These are phyloP conservation scores for Pampus argenteus DNA, from an alignment of 2,797 vertebrate genomes.

Conservation along the genomic window DNA sequence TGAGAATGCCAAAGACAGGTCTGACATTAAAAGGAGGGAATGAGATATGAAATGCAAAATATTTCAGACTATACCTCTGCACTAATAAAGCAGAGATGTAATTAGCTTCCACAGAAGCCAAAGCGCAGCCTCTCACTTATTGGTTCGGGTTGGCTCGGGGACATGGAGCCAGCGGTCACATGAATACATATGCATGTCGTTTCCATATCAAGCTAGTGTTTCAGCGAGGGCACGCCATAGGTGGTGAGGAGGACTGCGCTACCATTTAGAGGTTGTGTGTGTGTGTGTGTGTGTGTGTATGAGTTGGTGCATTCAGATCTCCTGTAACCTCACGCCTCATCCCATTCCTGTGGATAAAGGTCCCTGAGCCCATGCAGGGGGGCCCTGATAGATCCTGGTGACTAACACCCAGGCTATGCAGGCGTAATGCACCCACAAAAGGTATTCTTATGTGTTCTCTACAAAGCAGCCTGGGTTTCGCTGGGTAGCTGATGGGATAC, in stretches of 20 bases:
- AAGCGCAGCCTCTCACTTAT: constrained; percentile 76
- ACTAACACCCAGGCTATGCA: constrained; percentile 57
- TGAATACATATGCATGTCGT: constrained; percentile 81
- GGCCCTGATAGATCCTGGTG: constrained; percentile 67
- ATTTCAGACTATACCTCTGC: constrained; percentile 65
- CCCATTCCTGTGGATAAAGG: constrained; percentile 59
- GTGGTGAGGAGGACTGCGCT: constrained; percentile 63
- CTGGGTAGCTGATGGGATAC: constrained; percentile 35
- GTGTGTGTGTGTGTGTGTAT: constrained; percentile 34
- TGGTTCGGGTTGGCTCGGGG: constrained; percentile 73
- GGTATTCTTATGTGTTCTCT: constrained; percentile 23
- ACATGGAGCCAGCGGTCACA: constrained; percentile 67
- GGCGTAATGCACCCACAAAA: constrained; percentile 30
- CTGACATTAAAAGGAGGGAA: constrained; percentile 80
- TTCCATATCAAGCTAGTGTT: constrained; percentile 79
- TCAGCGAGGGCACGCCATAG: constrained; percentile 73
- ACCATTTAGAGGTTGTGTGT: constrained; percentile 62
- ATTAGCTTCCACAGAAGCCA: constrained; percentile 77
- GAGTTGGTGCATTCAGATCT: constrained; percentile 48
- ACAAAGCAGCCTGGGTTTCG: constrained; percentile 39
- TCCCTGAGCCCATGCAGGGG: constrained; percentile 61
- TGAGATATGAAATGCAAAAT: constrained; percentile 78
- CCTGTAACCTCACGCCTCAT: constrained; percentile 3
- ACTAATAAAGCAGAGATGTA: constrained; percentile 79
- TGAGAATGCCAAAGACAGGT: constrained; percentile 62